Conservation (phyloP, 2,113 vertebrate species). For the Microcebus jonahi region DNA sequence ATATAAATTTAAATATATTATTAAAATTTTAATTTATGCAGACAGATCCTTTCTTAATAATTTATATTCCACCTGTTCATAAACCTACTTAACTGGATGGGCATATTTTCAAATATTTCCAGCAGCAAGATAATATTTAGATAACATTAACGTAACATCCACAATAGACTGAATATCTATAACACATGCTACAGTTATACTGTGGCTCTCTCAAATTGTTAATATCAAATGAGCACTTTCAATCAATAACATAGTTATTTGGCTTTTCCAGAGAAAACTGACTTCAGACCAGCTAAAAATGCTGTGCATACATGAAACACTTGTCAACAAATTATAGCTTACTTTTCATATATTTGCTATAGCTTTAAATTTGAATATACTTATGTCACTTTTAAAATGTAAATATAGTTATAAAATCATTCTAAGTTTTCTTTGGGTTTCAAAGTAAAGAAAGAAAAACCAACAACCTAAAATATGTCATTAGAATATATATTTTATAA, state of each 20-base stretch:
- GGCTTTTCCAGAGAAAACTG: not conserved
- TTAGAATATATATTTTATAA: slow-evolving; percentile 7
- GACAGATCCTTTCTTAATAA: not conserved
- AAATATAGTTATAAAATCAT: not conserved
- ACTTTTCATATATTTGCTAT: not conserved
- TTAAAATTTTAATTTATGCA: not conserved
- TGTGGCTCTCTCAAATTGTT: not conserved
- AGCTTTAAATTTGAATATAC: not conserved
- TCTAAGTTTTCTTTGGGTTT: not conserved
- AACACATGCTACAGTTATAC: not conserved
- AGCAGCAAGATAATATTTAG: not conserved
- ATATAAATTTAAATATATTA: not conserved
- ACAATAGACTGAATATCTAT: not conserved
- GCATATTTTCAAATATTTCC: not conserved
- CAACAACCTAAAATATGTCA: not conserved
- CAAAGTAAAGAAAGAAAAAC: not conserved
- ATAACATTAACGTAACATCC: not conserved
- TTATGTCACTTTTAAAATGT: not conserved
- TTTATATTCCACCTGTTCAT: not conserved
- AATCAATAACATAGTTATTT: not conserved
- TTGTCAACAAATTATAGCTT: not conserved
- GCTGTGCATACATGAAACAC: not conserved
- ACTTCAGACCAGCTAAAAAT: not conserved
- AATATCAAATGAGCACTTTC: not conserved
- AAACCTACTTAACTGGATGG: not conserved